Evolutionary conservation across 2,113 vertebrate genomes (phyloP).

Genomic region (Seriola aureovittata): DNA sequence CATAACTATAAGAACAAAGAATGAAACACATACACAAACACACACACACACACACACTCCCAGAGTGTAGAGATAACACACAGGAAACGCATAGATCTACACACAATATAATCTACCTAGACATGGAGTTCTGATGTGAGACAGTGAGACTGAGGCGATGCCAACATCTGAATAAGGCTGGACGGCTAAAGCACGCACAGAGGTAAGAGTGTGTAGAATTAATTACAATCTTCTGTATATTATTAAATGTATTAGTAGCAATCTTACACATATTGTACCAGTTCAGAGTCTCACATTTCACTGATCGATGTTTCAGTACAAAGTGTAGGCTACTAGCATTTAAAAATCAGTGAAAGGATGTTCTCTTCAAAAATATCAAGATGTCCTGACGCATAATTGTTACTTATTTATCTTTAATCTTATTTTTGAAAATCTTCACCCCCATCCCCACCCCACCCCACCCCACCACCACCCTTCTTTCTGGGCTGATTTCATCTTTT

Average conservation of each 20-base stretch:
- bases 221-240: background rate
- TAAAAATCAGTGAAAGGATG: background rate
- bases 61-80: background rate
- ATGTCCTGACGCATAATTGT: background rate
- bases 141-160: background rate
- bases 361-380: background rate
- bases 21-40: background rate
- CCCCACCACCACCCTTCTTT: background rate
- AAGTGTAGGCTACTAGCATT: background rate
- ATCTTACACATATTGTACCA: background rate
- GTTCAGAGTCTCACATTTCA: background rate
- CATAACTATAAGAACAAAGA: slow-evolving; percentile 1
- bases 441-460: background rate
- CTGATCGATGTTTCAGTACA: too few species aligned
- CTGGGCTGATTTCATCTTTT: background rate
- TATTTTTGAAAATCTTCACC: background rate
- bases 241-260: background rate
- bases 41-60: background rate
- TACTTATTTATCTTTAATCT: background rate
- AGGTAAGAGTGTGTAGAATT: slow-evolving; percentile 26
- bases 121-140: background rate
- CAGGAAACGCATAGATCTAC: background rate
- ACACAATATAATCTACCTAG: background rate
- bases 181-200: background rate
- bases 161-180: background rate